Base-by-base conservation (phyloP, 64 coral and sea anemone species). In the Montipora foliosa region DNA sequence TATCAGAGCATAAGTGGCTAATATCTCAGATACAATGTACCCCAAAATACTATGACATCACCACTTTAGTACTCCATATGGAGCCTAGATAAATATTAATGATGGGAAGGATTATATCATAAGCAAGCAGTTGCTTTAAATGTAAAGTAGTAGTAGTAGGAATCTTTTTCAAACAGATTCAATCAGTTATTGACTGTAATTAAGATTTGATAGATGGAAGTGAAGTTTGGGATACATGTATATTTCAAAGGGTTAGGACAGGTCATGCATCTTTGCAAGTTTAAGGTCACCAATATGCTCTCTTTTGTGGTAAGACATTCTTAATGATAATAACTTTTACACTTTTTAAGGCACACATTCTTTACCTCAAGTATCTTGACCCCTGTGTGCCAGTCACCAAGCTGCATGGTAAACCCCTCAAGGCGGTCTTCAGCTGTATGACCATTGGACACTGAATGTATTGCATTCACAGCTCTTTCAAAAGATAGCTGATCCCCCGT, bases 381-480 rank as follows among this genome's bases (percentile, higher is more conserved):
- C 84, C 45, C 67, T 68, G n/a, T 47, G 22, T 22, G 22, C 22
- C 22, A 22, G 22, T 22, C 22, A 22, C 22, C 22, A 22, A 22
- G 64, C 69, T 87, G 84, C 67, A 87, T 70, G 69, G 64, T 73
- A n/a, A 87, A 87, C 25, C 67, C 67, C 69, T 87, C 66, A 72
- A 87, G 84, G 14, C 84, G 67, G 47, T 72, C 64, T 87, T 87
- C 84, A 87, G 84, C 19, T 47, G 17, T 87, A 67, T 70, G 49
- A 70, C 84, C 84, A 87, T 50, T 87, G 84, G 25, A 19, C 64
- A 87, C 84, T 87, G 84, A 72, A 70, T 13, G 37, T 50, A 87
- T 87, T 49, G 69, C 61, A 87, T 87, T 87, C 45, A 87, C 84
- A 48, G 84, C 84, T 87, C 84, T 87, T 49, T 87, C 66, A 10